phyloP scores from a whole-genome alignment of 1,140 invertebrate genomes.

The Drosophila melanica region DNA sequence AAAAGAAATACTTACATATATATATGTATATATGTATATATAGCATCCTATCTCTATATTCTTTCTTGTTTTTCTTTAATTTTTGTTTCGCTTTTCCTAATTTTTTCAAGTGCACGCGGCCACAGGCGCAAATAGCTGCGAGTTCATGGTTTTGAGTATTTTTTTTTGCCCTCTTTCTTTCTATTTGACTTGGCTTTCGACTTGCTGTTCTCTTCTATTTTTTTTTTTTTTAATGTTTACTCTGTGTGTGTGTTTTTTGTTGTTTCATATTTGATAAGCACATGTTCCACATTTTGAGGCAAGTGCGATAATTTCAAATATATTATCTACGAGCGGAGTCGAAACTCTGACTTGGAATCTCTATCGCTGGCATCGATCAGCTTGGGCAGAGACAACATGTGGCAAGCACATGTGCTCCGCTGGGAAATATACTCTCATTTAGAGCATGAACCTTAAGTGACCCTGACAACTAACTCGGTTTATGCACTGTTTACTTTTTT shows the following conservation, averaged over 20 bases:
- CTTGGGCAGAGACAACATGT: conserved; percentile 1
- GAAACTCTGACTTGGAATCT: conserved; percentile 10
- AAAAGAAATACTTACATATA: background rate
- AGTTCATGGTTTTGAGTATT: conserved; percentile 22
- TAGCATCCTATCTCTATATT: background rate
- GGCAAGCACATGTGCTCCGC: conserved; percentile 2
- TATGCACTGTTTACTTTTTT: too few species aligned
- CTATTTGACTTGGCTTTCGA: conserved; percentile 28
- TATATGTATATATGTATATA: background rate
- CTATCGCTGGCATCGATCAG: conserved; percentile 16
- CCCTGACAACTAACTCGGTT: too few species aligned
- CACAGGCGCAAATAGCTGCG: conserved; percentile 35
- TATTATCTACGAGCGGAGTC: conserved; percentile 16
- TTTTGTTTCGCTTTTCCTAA: conserved; percentile 34
- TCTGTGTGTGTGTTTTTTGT: background rate
- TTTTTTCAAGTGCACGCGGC: conserved; percentile 42
- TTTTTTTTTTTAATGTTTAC: conserved; percentile 23
- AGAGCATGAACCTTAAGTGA: too few species aligned
- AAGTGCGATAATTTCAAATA: conserved; percentile 43
- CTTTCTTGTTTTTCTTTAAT: conserved; percentile 2
- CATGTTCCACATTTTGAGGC: conserved; percentile 42
- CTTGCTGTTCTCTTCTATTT: background rate
- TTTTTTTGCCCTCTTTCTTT: conserved; percentile 14
- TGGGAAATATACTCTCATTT: too few species aligned
- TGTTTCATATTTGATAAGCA: conserved; percentile 45